These are phyloP conservation scores for Corvus moneduloides DNA, from an alignment of 2,113 vertebrate genomes.

Conservation along the genomic window DNA sequence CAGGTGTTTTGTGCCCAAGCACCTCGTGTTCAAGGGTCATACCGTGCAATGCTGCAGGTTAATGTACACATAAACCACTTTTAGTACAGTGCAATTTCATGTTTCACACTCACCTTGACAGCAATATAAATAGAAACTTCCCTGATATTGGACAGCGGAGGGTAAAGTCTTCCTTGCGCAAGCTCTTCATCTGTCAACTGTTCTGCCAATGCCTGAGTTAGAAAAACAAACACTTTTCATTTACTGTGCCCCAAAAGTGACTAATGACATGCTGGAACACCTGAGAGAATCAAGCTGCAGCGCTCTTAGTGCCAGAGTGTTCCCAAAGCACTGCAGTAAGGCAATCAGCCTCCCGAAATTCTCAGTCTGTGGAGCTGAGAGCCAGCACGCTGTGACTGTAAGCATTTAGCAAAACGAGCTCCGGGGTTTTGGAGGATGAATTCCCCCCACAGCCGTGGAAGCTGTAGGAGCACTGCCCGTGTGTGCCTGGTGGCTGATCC, in stretches of 20 bases:
- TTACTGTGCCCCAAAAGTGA: not conserved
- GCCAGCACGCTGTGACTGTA: rapidly evolving
- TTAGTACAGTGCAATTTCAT: rapidly evolving
- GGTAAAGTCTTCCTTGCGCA: slow-evolving; percentile 88
- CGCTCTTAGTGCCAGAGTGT: not conserved
- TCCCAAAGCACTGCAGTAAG: not conserved
- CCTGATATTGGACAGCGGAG: slow-evolving; percentile 89
- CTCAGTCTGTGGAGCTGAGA: not conserved
- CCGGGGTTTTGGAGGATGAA: rapidly evolving
- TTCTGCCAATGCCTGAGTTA: slow-evolving; percentile 80
- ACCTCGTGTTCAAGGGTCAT: rapidly evolving
- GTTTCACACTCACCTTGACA: slow-evolving; percentile 80
- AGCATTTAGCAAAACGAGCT: rapidly evolving
- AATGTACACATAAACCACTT: not conserved
- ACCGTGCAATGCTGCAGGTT: not conserved
- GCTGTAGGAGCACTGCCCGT: rapidly evolving
- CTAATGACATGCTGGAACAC: rapidly evolving
- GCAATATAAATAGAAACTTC: slow-evolving; percentile 95
- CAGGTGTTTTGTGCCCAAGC: not conserved
- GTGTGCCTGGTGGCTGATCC: not conserved
- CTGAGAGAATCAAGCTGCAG: not conserved
- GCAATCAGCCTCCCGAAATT: not conserved
- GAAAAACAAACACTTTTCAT: not conserved
- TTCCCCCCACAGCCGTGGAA: rapidly evolving
- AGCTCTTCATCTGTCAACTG: slow-evolving; percentile 89